Evolutionary conservation across 2,113 vertebrate genomes (phyloP).

Genomic region (Rhombomys opimus): DNA sequence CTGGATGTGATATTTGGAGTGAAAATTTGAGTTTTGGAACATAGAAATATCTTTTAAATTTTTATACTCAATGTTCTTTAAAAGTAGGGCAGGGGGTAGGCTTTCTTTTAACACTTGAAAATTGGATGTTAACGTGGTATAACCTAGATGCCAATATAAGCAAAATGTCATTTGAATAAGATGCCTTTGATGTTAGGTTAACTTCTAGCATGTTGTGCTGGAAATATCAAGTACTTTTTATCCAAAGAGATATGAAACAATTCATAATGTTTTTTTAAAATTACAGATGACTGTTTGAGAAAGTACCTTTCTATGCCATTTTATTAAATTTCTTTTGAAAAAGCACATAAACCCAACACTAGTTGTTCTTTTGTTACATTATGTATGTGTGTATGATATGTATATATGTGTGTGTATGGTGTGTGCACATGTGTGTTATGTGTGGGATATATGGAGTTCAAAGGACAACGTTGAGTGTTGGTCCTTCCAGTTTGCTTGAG

Average conservation of each 20-base stretch:
- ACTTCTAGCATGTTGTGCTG: conserved; percentile 23
- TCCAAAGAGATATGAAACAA: conserved; percentile 21
- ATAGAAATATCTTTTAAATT: conserved; percentile 58
- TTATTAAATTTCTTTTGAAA: conserved; percentile 55
- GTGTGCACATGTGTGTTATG: background rate
- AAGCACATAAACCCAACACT: conserved; percentile 43
- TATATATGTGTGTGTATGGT: background rate
- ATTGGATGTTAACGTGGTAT: conserved; percentile 51
- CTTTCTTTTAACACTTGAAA: conserved; percentile 52
- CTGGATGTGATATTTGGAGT: conserved; percentile 38
- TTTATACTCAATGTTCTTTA: conserved; percentile 57
- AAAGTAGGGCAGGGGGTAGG: conserved; percentile 33
- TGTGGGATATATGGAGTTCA: background rate
- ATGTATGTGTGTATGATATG: background rate
- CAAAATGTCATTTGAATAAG: conserved; percentile 54
- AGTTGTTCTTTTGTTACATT: background rate
- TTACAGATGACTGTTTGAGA: conserved; percentile 9
- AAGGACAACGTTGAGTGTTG: background rate
- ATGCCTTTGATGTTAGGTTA: conserved; percentile 35
- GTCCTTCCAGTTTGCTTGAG: background rate
- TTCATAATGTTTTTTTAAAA: conserved; percentile 43
- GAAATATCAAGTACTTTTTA: conserved; percentile 19
- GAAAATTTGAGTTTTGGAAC: conserved; percentile 63
- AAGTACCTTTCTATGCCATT: conserved; percentile 48
- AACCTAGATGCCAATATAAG: conserved; percentile 54